Conservation (phyloP, 2,888 invertebrate genomes). For the Tachystola acroxantha region DNA sequence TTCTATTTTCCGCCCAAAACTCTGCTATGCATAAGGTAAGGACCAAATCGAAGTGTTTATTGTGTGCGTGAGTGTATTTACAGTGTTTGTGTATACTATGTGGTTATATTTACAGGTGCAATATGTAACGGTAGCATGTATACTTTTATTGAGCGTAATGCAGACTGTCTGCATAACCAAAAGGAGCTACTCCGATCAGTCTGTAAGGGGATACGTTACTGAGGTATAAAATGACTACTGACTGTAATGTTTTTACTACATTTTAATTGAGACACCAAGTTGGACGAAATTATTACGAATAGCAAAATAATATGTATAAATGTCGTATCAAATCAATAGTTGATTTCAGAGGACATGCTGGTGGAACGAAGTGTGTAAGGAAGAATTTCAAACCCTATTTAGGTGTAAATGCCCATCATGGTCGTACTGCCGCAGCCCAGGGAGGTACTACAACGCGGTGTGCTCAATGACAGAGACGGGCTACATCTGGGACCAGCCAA, state of each 20-base stretch:
- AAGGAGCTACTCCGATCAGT: conserved; percentile 88
- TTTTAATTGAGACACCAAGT: too few relatives aligned
- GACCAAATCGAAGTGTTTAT: conserved; percentile 13
- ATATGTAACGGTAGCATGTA: conserved; percentile 52
- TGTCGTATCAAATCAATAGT: too few relatives aligned
- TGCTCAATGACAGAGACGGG: conserved; percentile 94
- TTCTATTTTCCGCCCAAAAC: conserved; percentile 45
- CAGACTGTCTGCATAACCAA: conserved; percentile 68
- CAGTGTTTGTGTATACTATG: conserved; percentile 27
- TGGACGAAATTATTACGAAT: too few relatives aligned
- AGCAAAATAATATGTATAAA: too few relatives aligned
- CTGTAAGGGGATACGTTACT: conserved; percentile 88
- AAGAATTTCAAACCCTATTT: conserved; percentile 92
- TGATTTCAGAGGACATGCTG: conserved; percentile 89
- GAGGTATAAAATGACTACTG: conserved; percentile 80
- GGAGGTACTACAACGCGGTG: conserved; percentile 92
- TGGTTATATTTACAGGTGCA: conserved; percentile 38
- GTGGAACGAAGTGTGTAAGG: conserved; percentile 96
- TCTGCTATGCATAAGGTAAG: conserved; percentile 68
- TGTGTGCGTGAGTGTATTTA: conserved; percentile 20
- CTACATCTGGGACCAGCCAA: conserved; percentile 93
- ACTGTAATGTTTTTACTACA: not conserved
- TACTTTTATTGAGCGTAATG: conserved; percentile 54
- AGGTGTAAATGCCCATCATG: conserved; percentile 92
- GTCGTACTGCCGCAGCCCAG: conserved; percentile 93